Base-by-base conservation (phyloP, 2,888 invertebrate species). In the Agapostemon virescens region DNA sequence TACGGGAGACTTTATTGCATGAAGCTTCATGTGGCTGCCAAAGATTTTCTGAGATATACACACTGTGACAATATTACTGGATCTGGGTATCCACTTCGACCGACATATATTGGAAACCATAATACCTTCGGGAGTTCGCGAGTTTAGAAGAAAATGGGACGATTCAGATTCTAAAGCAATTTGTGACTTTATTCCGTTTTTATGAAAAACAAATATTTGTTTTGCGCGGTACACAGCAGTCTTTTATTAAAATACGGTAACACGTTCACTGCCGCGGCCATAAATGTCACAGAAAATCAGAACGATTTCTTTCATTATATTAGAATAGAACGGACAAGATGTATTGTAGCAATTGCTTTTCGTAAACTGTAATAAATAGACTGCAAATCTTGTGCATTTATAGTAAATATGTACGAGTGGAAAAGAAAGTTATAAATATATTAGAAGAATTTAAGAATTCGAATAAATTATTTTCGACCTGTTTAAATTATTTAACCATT, bases 1-100 rank as follows among this genome's bases (percentile, higher is more conserved):
- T 55, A 55, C 55, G 55, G 55, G 55, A 55, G 55, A 55, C 55
- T 55, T 55, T 55, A 55, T 55, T 55, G 55, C 55, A 26, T 17
- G 30, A 55, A 26, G 55, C 26, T 55, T 55, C 55, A 26, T 15
- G 55, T 17, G 26, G 55, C 55, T 55, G 55, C 55, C 55, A 55
- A 55, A 55, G 55, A 55, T 55, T 55, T 55, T 55, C 55, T 17
- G 55, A 55, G 55, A 55, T 55, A 26, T 55, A 55, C 55, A 55
- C 55, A 17, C 26, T 55, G 55, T 55, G 55, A 55, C 55, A 26
- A 55, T 55, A 55, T 55, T 55, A 55, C 55, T 55, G 17, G 17
- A 55, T 30, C 26, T 17, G 55, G 55, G 26, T 55, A 26, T 55
- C 55, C 30, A 15, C 15, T 26, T 1, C 55, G 17, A 17, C 55